These are phyloP conservation scores for Herminia tarsipennalis DNA, from an alignment of 2,888 invertebrate species.

Conservation along the genomic window DNA sequence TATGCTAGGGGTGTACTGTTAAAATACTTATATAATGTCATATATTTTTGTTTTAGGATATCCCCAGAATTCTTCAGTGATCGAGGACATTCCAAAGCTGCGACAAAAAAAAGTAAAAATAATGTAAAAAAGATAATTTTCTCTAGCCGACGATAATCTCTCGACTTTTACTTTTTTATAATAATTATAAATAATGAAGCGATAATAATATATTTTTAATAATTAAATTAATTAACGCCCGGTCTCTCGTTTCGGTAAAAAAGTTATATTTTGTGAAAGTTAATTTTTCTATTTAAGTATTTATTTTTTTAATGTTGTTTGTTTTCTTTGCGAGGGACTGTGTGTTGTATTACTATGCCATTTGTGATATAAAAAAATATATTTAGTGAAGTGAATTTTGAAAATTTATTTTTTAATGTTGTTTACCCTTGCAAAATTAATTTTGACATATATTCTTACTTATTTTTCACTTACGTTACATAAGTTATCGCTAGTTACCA, in stretches of 20 bases:
- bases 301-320: conserved; percentile 28
- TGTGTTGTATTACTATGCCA: conserved; percentile 39
- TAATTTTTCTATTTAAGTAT: conserved; percentile 13
- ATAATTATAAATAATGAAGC: conserved; percentile 31
- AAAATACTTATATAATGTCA: not conserved
- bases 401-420: not conserved
- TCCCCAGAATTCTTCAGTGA: conserved; percentile 79
- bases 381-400: conserved; percentile 23
- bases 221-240: conserved; percentile 18
- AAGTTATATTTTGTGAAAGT: conserved; percentile 17
- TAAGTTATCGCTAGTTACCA: too few species aligned
- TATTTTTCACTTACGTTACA: too few species aligned
- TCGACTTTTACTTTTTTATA: conserved; percentile 55
- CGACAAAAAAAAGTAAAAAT: conserved; percentile 26
- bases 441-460: too few species aligned
- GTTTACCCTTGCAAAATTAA: conserved; percentile 4
- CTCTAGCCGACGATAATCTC: conserved; percentile 76
- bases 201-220: conserved; percentile 42
- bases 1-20: too few species aligned
- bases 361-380: conserved; percentile 38
- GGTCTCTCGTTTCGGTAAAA: conserved; percentile 28
- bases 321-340: conserved; percentile 26
- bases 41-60: conserved; percentile 60
- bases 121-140: conserved; percentile 46
- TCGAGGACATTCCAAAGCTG: conserved; percentile 76